Percentiles rank a stretch among this genome's conserved stretches.
Conservation (phyloP, 1,140 invertebrate genomes). For the Formica selysi region DNA sequence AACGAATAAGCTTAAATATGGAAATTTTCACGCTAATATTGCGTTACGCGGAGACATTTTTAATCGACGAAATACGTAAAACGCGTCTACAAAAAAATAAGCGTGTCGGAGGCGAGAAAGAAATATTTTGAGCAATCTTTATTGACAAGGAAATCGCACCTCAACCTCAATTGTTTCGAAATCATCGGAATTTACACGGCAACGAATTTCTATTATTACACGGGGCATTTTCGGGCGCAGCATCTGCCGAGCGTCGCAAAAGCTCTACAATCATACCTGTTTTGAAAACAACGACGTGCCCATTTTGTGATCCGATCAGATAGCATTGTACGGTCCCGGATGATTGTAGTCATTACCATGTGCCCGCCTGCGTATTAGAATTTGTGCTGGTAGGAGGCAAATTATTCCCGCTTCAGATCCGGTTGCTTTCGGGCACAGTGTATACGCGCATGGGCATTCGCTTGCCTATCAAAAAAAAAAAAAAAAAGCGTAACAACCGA, state of each 20-base stretch:
- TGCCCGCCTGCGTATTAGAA: slow-evolving; percentile 80
- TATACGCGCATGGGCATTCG: slow-evolving; percentile 62
- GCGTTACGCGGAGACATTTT: slow-evolving; percentile 1
- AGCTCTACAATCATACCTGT: slow-evolving; percentile 79
- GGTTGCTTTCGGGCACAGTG: slow-evolving; percentile 73
- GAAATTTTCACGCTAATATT: slow-evolving; percentile 30
- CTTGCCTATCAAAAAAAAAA: slow-evolving; percentile 17
- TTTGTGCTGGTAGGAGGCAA: slow-evolving; percentile 78
- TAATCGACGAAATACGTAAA: slow-evolving; percentile 12
- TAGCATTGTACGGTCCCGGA: slow-evolving; percentile 81
- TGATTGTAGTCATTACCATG: slow-evolving; percentile 84
- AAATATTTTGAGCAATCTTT: slow-evolving; percentile 25
- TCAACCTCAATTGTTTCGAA: slow-evolving; percentile 8
- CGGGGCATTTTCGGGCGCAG: slow-evolving; percentile 59
- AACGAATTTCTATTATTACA: slow-evolving; percentile 63
- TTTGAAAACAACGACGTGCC: slow-evolving; percentile 80
- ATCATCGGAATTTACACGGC: slow-evolving; percentile 37
- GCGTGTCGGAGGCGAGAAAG: slow-evolving; percentile 65
- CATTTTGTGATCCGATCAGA: slow-evolving; percentile 82
- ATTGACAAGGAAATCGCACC: not conserved
- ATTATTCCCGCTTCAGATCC: slow-evolving; percentile 76
- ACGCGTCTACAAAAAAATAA: not conserved
- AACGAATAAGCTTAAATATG: slow-evolving; percentile 27
- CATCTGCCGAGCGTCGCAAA: slow-evolving; percentile 79
- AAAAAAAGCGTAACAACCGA: slow-evolving; percentile 32